Percentiles rank a stretch among this genome's conserved stretches.
Evolutionary conservation across 2,797 vertebrate genomes (phyloP).

Genomic region (Falco concolor): DNA sequence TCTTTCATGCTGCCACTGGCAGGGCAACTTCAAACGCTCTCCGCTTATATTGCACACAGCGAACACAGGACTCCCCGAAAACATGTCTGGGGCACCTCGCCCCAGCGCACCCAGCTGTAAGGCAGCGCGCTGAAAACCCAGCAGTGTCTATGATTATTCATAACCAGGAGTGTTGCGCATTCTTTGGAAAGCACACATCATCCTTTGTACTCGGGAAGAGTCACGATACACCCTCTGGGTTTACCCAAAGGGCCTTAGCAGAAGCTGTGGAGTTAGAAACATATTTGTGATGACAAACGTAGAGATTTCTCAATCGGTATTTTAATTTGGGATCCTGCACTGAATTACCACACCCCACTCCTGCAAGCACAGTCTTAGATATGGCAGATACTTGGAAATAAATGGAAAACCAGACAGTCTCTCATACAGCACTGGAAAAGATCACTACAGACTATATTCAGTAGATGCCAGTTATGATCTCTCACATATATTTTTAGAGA

Average conservation of each 20-base stretch:
- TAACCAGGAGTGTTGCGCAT: background rate
- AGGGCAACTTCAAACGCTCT: background rate
- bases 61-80: background rate
- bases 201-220: background rate
- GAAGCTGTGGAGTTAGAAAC: background rate
- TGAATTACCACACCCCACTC: background rate
- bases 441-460: background rate
- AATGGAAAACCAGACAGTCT: conserved; percentile 3
- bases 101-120: background rate
- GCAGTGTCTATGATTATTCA: background rate
- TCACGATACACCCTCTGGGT: background rate
- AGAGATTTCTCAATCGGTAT: background rate
- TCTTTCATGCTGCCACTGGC: background rate
- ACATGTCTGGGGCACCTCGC: background rate
- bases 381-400: background rate
- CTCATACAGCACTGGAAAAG: background rate
- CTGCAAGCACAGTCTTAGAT: background rate
- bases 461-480: conserved; percentile 13
- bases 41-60: accelerated
- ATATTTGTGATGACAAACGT: background rate
- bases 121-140: background rate
- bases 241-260: background rate
- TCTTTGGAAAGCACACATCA: background rate
- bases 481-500: conserved; percentile 37
- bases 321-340: background rate